These are phyloP conservation scores for Macrochelys suwanniensis DNA, from an alignment of 2,797 vertebrate species.

Conservation along the genomic window DNA sequence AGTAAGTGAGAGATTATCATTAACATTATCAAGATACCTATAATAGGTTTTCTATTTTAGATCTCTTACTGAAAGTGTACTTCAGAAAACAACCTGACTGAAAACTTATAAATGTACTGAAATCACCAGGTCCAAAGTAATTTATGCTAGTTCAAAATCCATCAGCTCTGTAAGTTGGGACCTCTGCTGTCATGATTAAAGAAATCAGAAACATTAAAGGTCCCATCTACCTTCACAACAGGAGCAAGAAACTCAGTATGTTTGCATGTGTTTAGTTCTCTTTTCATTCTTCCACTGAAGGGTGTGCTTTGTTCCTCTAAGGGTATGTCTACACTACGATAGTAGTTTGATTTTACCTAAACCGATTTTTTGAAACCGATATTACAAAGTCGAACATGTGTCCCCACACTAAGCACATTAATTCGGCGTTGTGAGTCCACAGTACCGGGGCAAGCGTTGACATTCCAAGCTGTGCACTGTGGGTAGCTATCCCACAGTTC, in stretches of 20 bases:
- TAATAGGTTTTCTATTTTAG: not conserved
- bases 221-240: not conserved
- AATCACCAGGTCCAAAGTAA: not conserved
- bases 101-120: not conserved
- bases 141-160: not conserved
- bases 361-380: no score
- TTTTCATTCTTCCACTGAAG: not conserved
- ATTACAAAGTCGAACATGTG: no score
- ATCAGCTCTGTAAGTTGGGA: not conserved
- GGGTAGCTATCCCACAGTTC: no score
- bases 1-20: not conserved
- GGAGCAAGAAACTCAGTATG: not conserved
- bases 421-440: no score
- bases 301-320: not conserved
- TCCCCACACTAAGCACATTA: no score
- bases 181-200: not conserved
- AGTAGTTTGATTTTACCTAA: no score
- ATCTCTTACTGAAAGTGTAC: not conserved
- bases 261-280: not conserved
- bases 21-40: not conserved
- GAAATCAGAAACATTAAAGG: not conserved
- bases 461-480: no score
- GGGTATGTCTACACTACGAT: no score
- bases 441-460: no score
- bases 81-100: not conserved